Evolutionary conservation across 2,888 invertebrate species (phyloP), one percentile per base, ranked within the genome.

Genomic region (Lithosia quadra): DNA sequence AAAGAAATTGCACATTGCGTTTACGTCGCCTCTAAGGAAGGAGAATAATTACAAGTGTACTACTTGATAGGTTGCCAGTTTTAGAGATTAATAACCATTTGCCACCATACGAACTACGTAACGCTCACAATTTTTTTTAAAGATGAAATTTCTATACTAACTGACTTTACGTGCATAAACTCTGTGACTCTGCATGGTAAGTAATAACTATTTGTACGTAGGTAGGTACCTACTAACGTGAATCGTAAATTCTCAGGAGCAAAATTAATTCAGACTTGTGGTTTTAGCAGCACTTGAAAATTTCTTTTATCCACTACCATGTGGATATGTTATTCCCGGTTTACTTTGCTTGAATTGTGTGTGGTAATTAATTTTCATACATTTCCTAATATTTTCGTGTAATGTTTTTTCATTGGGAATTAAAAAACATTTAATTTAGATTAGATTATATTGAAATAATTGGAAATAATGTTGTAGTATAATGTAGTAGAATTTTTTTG

Each of bases 221-320:
- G 21, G 49, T 49, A 49, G 15, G 49, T 22, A 56, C 15, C 3
- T 56, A 22, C 55, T 21, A 22, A 22, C 28, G 58, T 33, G 58
- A 80, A 84, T 83, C 86, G 89, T 91, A 91, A 91, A 92, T 92
- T 91, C 87, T 83, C 88, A 85, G 85, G 85, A 81, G 80, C 83
- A 83, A 89, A 91, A 93, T 93, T 92, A 92, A 92, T 92, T 91
- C 84, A 77, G 84, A 80, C 85, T 79, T 72, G 84, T 80, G 84
- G 85, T 86, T 86, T 81, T 71, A 71, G 72, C 75, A 81, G 79
- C 81, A 84, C 83, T 85, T 84, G 81, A 77, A 84, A 86, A 86
- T 88, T 90, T 88, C 84, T 88, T 86, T 84, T 24, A 28, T n/a
- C 59, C 55, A 36, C 64, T 68, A 64, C 62, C 36, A 57, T 28